A percentile compares a stretch with the other conserved stretches of the same genome.
These are phyloP conservation scores for Vidua macroura DNA, from an alignment of 2,113 vertebrate genomes.

Conservation along the genomic window DNA sequence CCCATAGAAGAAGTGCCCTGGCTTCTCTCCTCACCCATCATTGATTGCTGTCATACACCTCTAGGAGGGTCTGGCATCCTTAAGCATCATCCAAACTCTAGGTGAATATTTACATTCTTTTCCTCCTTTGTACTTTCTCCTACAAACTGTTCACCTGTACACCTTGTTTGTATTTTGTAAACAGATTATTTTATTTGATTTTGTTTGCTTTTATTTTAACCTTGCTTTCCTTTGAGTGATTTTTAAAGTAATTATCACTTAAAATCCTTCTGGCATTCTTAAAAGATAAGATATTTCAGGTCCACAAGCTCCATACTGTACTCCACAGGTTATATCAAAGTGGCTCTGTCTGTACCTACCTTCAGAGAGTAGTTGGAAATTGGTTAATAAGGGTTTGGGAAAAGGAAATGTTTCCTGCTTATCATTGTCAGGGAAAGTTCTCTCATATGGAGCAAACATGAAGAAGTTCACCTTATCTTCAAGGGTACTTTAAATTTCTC, in stretches of 20 bases:
- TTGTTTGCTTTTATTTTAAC: neutral
- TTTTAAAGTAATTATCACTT: neutral
- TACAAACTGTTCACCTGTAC: neutral
- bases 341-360: neutral
- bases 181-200: neutral
- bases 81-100: neutral
- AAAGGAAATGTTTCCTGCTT: neutral
- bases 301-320: neutral
- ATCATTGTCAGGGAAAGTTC: neutral
- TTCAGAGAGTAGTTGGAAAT: neutral
- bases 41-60: neutral
- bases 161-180: neutral
- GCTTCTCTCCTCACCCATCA: neutral
- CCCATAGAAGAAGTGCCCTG: neutral
- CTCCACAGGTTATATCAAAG: neutral
- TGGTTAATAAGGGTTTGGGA: neutral
- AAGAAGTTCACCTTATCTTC: neutral
- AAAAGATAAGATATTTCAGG: neutral
- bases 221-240: neutral
- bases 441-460: neutral
- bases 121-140: neutral
- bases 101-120: neutral
- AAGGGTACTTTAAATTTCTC: neutral
- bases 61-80: neutral
- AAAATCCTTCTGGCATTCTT: neutral